Conservation (phyloP, 2,113 vertebrate genomes). For the Cebus imitator region DNA sequence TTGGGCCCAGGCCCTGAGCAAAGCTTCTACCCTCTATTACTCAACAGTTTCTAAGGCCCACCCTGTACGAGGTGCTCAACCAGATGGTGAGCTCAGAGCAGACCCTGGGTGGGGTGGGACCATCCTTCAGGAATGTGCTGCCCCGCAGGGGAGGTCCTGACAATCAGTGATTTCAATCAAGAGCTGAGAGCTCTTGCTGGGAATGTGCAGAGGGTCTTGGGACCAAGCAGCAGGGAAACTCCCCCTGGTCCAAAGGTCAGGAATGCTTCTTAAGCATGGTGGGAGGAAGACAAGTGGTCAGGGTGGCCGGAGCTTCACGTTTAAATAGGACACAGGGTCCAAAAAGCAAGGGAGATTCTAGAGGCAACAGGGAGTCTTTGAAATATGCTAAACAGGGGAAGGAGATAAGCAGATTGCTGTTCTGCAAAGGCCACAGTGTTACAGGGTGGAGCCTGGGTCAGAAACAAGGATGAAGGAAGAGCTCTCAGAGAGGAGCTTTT, state of each 20-base stretch:
- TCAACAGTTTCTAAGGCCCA: not conserved
- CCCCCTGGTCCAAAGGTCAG: not conserved
- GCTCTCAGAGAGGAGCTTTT: not conserved
- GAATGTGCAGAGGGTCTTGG: too few relatives aligned
- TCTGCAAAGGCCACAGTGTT: not conserved
- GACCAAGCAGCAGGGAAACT: not conserved
- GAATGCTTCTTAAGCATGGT: not conserved
- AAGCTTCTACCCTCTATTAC: not conserved
- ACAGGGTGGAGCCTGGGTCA: not conserved
- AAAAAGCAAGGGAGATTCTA: not conserved
- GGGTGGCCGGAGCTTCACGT: not conserved
- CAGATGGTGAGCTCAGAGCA: not conserved
- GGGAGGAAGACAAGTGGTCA: not conserved
- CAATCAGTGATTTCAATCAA: not conserved
- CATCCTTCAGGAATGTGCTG: not conserved
- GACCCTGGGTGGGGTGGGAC: not conserved
- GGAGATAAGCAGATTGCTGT: accelerated
- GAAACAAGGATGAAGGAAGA: not conserved
- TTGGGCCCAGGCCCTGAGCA: not conserved
- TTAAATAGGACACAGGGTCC: not conserved
- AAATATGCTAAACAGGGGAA: not conserved
- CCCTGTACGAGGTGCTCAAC: not conserved
- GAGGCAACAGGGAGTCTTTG: not conserved
- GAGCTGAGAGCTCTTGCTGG: not conserved
- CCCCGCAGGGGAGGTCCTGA: not conserved